Base-by-base conservation (phyloP, 92 coral and sea anemone genomes). In the Metridium senile region DNA sequence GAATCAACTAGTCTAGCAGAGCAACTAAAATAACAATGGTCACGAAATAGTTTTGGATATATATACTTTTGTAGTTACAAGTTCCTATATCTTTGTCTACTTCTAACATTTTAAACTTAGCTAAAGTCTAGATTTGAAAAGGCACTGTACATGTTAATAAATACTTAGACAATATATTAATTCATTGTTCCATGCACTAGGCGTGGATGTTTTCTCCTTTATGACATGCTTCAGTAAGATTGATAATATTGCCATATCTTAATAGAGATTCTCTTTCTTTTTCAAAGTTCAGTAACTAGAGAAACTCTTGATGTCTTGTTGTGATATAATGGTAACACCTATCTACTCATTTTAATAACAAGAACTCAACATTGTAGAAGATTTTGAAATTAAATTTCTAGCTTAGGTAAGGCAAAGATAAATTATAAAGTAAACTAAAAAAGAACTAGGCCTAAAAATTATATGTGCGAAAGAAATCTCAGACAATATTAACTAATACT, bases 111-210 rank as follows among this genome's bases (percentile, higher is more conserved):
- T 13, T 39, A 39, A 6, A 4, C 6, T 39, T 13, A 39, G 13
- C 49, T 39, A 39, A n/a, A n/a, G n/a, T n/a, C n/a, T n/a, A n/a
- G n/a, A n/a, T 45, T 45, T 21, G 59, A 3, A 54, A 13, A 54
- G 59, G 16, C 20, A 54, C 59, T 54, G 59, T 21, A 9, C 25
- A 10, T 54, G 46, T 17, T 54, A 73, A 73, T 73, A 73, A 73
- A 73, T 73, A 73, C 49, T 73, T 73, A 54, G 61, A 11, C 78
- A 33, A 73, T 73, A 58, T 73, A 73, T 73, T 73, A 57, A 73
- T 73, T 73, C 67, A 58, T 53, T 22, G 23, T 20, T 54, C 23
- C 25, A 54, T 13, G 21, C 25, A 54, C 25, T 3, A 20, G 59
- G 25, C 59, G 21, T 54, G 20, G 59, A 54, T 54, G 20, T 10